Base-by-base conservation (phyloP, 92 coral and sea anemone species). In the Pocillopora meandrina region DNA sequence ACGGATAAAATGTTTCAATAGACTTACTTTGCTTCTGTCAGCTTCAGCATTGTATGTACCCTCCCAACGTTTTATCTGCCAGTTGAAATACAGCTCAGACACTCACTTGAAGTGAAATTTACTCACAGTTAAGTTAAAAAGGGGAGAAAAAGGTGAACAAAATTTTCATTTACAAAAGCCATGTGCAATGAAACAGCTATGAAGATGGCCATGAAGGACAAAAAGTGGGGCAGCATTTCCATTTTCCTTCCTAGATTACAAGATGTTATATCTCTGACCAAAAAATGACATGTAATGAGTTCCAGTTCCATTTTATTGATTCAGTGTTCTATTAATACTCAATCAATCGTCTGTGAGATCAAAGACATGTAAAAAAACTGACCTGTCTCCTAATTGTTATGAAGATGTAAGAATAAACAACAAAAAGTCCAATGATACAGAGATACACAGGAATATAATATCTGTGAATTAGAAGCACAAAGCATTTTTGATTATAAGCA, bases 1-100 rank as follows among this genome's bases (percentile, higher is more conserved):
- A 33, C 33, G 56, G 61, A n/a, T 23, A 63, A 77, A 64, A 18
- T 2, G 19, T 19, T 26, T 42, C 56, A 65, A 12, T 83, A 19
- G 19, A 57, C 90, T 80, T 86, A 96, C 99, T 90, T 92, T 92
- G 65, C 91, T 91, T 74, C 96, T 76, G 71, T 96, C 99, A 55
- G 93, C 98, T 77, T 96, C 99, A 71, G 98, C 91, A 31, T 84
- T 92, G 87, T 96, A 96, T 1, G 92, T 96, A 49, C 99, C 99
- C 35, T 82, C 98, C 98, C 98, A 96, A 14, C 93, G 76, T 72
- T 88, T 95, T 55, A 87, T 90, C 99, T 96, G 58, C 59, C 35
- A 19, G 76, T 1, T 9, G 21, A 70, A 72, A 84, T 34, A 14
- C 76, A 66, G 61, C 7, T 12, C 71, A 21, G 8, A 13, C 8